Base-by-base conservation (phyloP, 2,888 invertebrate genomes). In the Heteromurus nitidus region DNA sequence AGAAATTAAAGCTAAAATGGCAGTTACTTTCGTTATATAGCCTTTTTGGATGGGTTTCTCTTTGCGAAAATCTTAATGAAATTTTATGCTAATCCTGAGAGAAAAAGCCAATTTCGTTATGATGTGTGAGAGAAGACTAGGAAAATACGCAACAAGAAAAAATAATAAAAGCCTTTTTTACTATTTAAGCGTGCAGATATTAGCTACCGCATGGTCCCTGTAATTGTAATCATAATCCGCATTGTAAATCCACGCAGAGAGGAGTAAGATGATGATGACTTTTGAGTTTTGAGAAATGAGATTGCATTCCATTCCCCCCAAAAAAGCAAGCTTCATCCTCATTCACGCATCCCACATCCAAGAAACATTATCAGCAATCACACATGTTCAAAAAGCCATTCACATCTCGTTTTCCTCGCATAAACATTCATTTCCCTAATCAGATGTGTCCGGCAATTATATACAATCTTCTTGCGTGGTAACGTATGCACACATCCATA, bases 211-310 rank as follows among this genome's bases (percentile, higher is more conserved):
- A n/a, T n/a, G n/a, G n/a, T n/a, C n/a, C n/a, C 22, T 55, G 16
- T 7, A 55, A 55, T 42, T n/a, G 64, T 24, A 44, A 64, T 36
- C 60, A 60, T 60, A 60, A 60, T 60, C 60, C 60, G n/a, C 30
- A 60, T 28, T 60, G n/a, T n/a, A 64, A 64, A 64, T 22, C 13
- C 42, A 42, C 20, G 13, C 13, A 13, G 36, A 13, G 36, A 36
- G 36, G 36, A n/a, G n/a, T n/a, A 55, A 26, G 26, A 47, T 58
- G 67, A 20, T 67, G 69, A 64, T 72, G 70, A 79, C n/a, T n/a
- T n/a, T n/a, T 69, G 62, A 70, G 69, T 65, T 80, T 80, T 72
- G 65, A 72, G 70, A 80, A 80, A 80, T 72, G 65, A 30, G 65
- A 65, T 72, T 72, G 58, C 72, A 72, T 80, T 72, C 55, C 62